Conservation (phyloP, 1,140 invertebrate species). For the Drosophila biarmipes region DNA sequence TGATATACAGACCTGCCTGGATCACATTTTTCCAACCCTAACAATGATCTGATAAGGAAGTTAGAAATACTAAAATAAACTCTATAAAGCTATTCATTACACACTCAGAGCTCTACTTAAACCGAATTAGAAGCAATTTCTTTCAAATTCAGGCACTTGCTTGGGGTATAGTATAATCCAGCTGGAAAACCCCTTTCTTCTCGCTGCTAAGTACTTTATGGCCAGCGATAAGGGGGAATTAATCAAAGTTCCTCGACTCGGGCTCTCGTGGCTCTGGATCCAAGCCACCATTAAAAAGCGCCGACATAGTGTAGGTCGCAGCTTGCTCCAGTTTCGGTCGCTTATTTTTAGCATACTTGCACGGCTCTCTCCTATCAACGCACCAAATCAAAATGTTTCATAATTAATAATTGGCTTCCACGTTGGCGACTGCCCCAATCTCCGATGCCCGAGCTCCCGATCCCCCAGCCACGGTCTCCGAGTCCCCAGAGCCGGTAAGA, state of each 20-base stretch:
- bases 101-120: background rate
- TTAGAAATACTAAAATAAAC: background rate
- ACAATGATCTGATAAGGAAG: background rate
- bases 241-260: background rate
- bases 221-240: background rate
- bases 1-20: no score
- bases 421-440: conserved; percentile 23
- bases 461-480: background rate
- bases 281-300: background rate
- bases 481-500: background rate
- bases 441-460: background rate
- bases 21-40: no score
- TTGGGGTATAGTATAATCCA: background rate
- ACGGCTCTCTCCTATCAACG: conserved; percentile 51
- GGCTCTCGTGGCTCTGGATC: conserved; percentile 1
- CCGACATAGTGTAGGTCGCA: conserved; percentile 7
- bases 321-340: conserved; percentile 51
- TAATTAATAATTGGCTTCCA: conserved; percentile 58
- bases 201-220: background rate
- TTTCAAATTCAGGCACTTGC: conserved; percentile 7
- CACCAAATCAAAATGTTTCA: conserved; percentile 68
- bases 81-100: background rate
- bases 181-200: conserved; percentile 2
- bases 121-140: conserved; percentile 8
- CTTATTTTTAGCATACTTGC: conserved; percentile 45